phyloP scores from a whole-genome alignment of 2,797 vertebrate species.

The Pseudotriccus pelzelni region DNA sequence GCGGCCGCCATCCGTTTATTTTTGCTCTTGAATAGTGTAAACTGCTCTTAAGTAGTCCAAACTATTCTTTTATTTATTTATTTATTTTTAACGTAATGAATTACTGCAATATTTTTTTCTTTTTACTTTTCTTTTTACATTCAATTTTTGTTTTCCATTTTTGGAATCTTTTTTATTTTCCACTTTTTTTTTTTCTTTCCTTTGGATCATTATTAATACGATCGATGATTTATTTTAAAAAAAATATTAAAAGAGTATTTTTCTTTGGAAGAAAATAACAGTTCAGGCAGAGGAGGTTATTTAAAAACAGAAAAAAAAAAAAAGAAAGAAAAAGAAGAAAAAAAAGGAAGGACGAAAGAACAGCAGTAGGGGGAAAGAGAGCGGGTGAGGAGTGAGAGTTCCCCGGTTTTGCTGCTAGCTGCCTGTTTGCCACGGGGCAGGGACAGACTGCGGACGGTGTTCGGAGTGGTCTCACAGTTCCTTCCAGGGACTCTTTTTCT shows the following conservation, averaged over 20 bases:
- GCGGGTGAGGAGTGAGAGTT: no score
- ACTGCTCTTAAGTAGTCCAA: not conserved
- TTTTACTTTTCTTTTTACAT: not conserved
- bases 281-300: rapidly evolving
- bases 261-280: not conserved
- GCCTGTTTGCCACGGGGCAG: not conserved
- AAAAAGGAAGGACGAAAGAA: no score
- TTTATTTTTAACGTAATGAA: not conserved
- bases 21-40: slow-evolving; percentile 27
- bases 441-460: rapidly evolving
- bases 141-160: not conserved
- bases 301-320: no score
- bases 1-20: slow-evolving; percentile 12
- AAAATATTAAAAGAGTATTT: not conserved
- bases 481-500: not conserved
- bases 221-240: not conserved
- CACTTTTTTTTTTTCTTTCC: not conserved
- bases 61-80: not conserved
- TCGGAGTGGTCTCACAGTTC: not conserved
- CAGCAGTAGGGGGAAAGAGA: not conserved
- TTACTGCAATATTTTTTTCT: not conserved
- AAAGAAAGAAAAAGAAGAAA: not conserved
- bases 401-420: not conserved
- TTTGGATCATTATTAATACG: not conserved
- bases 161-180: no score